Base-by-base conservation (phyloP, 2,113 vertebrate species). In the Cavia aperea region DNA sequence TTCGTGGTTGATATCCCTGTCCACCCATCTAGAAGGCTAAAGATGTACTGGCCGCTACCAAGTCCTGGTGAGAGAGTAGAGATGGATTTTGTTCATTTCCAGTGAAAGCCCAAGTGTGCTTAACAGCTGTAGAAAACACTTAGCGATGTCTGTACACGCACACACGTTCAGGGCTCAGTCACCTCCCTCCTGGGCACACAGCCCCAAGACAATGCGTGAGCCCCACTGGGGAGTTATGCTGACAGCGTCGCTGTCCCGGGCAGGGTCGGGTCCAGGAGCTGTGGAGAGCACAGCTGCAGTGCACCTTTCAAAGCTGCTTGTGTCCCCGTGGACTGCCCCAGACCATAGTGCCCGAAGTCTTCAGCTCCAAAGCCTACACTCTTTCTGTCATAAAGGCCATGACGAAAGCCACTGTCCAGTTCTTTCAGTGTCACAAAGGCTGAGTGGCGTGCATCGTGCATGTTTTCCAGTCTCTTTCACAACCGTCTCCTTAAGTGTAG, bases 11-110 rank as follows among this genome's bases (percentile, higher is more conserved):
- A 39, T 60, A 51, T 3, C 4, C 46, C 29, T 56, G 11, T 13
- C 62, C 23, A n/a, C 31, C 3, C 23, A 63, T 43, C 6, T 4
- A 49, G 54, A 79, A 72, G 11, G 7, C 13, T 84, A 18, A 70
- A 43, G 6, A 33, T 7, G 0, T 62, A 4, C 0, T 24, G 51
- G 51, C 70, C 63, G 5, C 12, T 39, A 68, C 2, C 7, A 21
- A 39, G 12, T 65, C 26, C 46, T 29, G 15, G 4, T 58, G 58
- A 66, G 19, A 12, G 24, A 49, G 5, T 73, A 31, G 51, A 66
- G 12, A 21, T 4, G 24, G 31, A 24, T 31, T 51, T 70, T n/a
- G 13, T 51, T 75, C 16, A 58, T 10, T 70, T 26, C 7, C 33
- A 26, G 2, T 7, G 12, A 8, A 7, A 58, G 18, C 56, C 63